Conservation (phyloP, 2,888 invertebrate genomes). For the Mimumesa dahlbomi region DNA sequence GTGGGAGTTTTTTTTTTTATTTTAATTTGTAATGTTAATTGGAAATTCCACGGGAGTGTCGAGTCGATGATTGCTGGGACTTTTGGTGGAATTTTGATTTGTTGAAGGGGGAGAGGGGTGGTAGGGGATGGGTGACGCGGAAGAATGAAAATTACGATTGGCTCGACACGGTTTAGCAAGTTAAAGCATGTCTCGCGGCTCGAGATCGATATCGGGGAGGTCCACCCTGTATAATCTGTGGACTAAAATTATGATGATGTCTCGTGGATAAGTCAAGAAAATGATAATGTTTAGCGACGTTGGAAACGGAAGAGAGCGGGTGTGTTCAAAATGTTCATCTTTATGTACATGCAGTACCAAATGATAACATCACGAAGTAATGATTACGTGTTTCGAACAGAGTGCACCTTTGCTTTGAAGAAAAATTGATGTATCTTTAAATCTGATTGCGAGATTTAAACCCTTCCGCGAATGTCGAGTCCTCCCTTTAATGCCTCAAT, state of each 20-base stretch:
- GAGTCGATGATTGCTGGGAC: too few relatives aligned
- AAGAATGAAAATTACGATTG: slow-evolving; percentile 48
- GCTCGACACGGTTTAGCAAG: slow-evolving; percentile 37
- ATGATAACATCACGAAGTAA: not conserved
- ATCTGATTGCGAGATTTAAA: slow-evolving; percentile 1
- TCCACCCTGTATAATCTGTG: slow-evolving; percentile 50
- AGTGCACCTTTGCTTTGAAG: not conserved
- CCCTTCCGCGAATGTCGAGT: not conserved
- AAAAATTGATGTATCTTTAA: not conserved
- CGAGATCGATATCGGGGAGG: slow-evolving; percentile 50
- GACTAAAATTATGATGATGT: slow-evolving; percentile 53
- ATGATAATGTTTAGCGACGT: slow-evolving; percentile 45
- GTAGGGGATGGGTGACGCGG: slow-evolving; percentile 6
- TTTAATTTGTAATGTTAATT: too few relatives aligned
- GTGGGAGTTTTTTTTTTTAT: too few relatives aligned
- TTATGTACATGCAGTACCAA: slow-evolving; percentile 26
- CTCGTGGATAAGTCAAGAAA: slow-evolving; percentile 38
- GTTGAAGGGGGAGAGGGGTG: not conserved
- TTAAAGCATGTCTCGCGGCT: slow-evolving; percentile 54
- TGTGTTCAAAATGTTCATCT: slow-evolving; percentile 7
- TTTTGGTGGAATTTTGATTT: too few relatives aligned
- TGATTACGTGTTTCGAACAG: not conserved
- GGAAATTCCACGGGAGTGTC: too few relatives aligned
- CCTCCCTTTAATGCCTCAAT: too few relatives aligned
- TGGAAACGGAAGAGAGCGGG: slow-evolving; percentile 37